Percentiles rank a stretch among this genome's conserved stretches.
These are phyloP conservation scores for Tokudaia muenninki DNA, from an alignment of 2,797 vertebrate genomes.

Conservation along the genomic window DNA sequence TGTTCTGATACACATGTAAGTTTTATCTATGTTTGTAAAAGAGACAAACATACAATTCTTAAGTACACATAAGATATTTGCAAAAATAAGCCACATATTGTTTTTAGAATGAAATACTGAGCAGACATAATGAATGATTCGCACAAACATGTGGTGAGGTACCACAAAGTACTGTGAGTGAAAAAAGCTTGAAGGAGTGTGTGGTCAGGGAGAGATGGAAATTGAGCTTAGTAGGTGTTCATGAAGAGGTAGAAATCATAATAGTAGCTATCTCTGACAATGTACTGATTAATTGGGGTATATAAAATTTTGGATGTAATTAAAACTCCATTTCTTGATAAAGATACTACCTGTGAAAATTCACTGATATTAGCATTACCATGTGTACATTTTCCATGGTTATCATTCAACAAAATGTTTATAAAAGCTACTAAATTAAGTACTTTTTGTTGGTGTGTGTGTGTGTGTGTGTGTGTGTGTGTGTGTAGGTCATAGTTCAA, in stretches of 20 bases:
- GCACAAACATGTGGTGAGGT: neutral
- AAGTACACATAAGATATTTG: neutral
- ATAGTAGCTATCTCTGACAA: neutral
- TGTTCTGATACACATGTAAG: neutral
- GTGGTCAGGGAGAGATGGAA: too few species aligned
- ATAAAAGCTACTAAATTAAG: neutral
- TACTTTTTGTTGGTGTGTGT: neutral
- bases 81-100: neutral
- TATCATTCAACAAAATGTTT: slow-evolving; percentile 4
- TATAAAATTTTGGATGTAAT: neutral
- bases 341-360: neutral
- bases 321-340: neutral
- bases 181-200: neutral
- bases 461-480: neutral
- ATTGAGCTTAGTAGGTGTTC: neutral
- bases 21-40: neutral
- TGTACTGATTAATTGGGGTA: neutral
- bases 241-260: neutral
- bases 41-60: neutral
- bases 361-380: neutral
- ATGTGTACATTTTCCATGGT: neutral
- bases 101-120: neutral
- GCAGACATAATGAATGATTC: neutral
- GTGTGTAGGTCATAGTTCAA: neutral
- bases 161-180: neutral